Conservation (phyloP, 92 coral and sea anemone genomes). For the Plumapathes pennacea region DNA sequence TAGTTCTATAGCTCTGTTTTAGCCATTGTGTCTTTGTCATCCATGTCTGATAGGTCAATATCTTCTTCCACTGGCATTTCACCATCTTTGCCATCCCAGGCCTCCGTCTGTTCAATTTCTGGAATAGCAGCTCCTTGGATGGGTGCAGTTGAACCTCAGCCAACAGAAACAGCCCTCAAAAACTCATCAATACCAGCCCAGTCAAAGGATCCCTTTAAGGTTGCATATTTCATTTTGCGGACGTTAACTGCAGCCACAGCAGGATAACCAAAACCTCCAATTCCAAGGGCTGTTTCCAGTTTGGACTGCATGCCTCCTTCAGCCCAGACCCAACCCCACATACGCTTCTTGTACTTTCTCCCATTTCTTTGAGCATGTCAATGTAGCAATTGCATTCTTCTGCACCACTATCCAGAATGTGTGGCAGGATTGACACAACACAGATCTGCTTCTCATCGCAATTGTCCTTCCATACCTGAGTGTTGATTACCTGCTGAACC, state of each 20-base stretch:
- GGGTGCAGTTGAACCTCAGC: conserved; percentile 90
- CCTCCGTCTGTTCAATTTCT: conserved; percentile 45
- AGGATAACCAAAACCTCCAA: conserved; percentile 98
- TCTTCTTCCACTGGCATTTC: conserved; percentile 90
- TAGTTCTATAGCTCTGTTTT: conserved; percentile 61
- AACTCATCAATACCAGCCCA: conserved; percentile 89
- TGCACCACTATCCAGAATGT: conserved; percentile 93
- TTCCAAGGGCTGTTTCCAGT: conserved; percentile 84
- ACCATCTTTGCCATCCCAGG: conserved; percentile 99
- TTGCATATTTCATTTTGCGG: conserved; percentile 82
- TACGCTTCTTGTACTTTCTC: conserved; percentile 89
- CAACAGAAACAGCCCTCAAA: conserved; percentile 89
- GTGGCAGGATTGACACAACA: conserved; percentile 82
- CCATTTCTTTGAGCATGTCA: conserved; percentile 74
- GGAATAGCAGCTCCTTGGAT: conserved; percentile 78
- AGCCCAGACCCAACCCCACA: conserved; percentile 98
- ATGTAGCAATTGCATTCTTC: conserved; percentile 81
- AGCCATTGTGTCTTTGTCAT: conserved; percentile 52
- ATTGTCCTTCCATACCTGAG: conserved; percentile 54
- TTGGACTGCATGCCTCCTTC: conserved; percentile 93
- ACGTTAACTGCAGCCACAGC: conserved; percentile 87
- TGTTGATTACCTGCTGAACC: conserved; percentile 53
- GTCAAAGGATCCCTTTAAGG: conserved; percentile 87
- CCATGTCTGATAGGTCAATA: conserved; percentile 87
- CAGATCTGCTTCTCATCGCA: conserved; percentile 89